These are phyloP conservation scores for Lepidochitona cinerea DNA, from an alignment of 2,888 invertebrate genomes.

Conservation along the genomic window DNA sequence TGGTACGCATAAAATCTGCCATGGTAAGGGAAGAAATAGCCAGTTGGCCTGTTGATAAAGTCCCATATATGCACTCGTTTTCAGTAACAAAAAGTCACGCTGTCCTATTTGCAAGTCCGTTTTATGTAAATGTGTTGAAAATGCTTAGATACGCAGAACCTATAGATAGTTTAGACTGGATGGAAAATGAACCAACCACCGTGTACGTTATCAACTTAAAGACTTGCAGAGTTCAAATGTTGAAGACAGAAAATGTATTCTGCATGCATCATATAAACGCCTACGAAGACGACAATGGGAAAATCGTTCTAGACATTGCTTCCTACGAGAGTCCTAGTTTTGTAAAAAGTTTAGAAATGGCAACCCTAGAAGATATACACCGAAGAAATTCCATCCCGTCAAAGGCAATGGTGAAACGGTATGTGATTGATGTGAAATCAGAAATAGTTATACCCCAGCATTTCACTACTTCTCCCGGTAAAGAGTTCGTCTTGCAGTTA, in stretches of 20 bases:
- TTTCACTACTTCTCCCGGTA: conserved; percentile 26
- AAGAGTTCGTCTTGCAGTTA: conserved; percentile 41
- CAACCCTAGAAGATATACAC: conserved; percentile 39
- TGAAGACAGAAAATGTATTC: conserved; percentile 50
- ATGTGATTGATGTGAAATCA: conserved; percentile 41
- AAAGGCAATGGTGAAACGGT: conserved; percentile 48
- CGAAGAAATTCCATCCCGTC: conserved; percentile 46
- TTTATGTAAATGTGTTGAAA: conserved; percentile 53
- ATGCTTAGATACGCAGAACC: conserved; percentile 53
- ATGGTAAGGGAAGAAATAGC: conserved; percentile 49
- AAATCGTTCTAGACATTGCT: conserved; percentile 54
- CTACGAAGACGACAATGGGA: conserved; percentile 40
- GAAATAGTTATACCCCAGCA: conserved; percentile 18
- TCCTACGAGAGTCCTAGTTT: conserved; percentile 55
- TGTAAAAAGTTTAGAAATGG: conserved; percentile 48
- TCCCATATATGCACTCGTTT: conserved; percentile 68
- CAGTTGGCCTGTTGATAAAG: conserved; percentile 45
- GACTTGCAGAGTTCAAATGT: conserved; percentile 37
- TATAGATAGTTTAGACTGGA: conserved; percentile 58
- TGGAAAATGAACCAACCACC: conserved; percentile 36
- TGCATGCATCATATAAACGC: conserved; percentile 66
- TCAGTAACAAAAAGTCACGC: conserved; percentile 55
- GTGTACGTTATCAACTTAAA: conserved; percentile 53
- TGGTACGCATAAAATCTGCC: conserved; percentile 51
- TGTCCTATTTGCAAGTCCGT: conserved; percentile 59